Percentiles rank a stretch among this genome's conserved stretches.
Evolutionary conservation across 2,888 invertebrate genomes (phyloP).

Genomic region (Thereva unica): DNA sequence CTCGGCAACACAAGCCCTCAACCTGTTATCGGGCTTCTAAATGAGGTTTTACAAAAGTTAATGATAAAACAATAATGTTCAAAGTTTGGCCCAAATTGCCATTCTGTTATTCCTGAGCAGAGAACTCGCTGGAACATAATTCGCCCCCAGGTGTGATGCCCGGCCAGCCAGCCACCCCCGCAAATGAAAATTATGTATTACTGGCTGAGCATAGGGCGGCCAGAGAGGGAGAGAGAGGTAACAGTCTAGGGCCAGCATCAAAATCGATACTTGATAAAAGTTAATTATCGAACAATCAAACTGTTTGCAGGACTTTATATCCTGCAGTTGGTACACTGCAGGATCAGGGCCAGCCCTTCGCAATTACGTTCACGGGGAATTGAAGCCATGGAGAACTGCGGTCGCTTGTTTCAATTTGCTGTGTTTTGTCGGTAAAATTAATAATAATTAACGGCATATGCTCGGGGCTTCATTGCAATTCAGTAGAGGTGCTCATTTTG

Average conservation of each 20-base stretch:
- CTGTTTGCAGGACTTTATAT: constrained; percentile 37
- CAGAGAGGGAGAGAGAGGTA: no score
- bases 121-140: constrained; percentile 15
- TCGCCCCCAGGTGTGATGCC: constrained; percentile 26
- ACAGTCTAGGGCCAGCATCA: constrained; percentile 16
- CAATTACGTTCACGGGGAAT: constrained; percentile 22
- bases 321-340: constrained; percentile 2
- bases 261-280: constrained; percentile 42
- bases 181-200: constrained; percentile 17
- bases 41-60: constrained; percentile 37
- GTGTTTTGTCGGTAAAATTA: constrained; percentile 37
- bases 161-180: not conserved
- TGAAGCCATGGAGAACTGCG: not conserved
- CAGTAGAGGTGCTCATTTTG: constrained; percentile 7
- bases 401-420: constrained; percentile 41
- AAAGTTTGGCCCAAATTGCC: constrained; percentile 30
- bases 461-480: constrained; percentile 36
- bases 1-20: constrained; percentile 22
- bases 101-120: constrained; percentile 20
- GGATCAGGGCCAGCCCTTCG: not conserved
- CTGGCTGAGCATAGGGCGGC: not conserved
- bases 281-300: constrained; percentile 41
- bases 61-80: constrained; percentile 36
- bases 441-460: constrained; percentile 41
- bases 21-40: constrained; percentile 28